Percentiles rank a stretch among this genome's conserved stretches.
These are phyloP conservation scores for Helobdella robusta DNA, from an alignment of 2,888 invertebrate species.

Conservation along the genomic window DNA sequence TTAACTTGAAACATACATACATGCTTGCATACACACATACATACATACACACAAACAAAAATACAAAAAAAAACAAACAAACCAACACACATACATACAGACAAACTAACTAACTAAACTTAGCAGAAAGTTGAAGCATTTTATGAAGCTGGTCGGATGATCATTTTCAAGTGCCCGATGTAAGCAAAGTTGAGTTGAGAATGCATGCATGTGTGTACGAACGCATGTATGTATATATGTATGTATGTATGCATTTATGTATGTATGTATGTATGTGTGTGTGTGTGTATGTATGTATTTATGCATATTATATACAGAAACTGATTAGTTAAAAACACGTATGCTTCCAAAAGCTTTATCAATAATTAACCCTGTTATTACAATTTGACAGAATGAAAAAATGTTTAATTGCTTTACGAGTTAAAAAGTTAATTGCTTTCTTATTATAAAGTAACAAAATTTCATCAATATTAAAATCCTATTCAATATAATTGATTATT, in stretches of 20 bases:
- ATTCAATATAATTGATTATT: too few species aligned
- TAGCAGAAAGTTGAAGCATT: neutral
- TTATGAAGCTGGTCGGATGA: neutral
- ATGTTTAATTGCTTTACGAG: too few species aligned
- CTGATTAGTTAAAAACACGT: too few species aligned
- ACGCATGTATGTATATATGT: constrained; percentile 2
- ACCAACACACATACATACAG: neutral
- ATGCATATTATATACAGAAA: too few species aligned
- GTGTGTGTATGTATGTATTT: neutral
- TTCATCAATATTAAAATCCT: too few species aligned
- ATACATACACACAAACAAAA: neutral
- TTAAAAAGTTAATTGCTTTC: too few species aligned
- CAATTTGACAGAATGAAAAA: too few species aligned
- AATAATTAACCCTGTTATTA: too few species aligned
- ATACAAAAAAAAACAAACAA: neutral
- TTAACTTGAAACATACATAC: too few species aligned
- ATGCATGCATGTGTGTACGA: neutral
- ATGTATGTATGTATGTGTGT: constrained; percentile 2
- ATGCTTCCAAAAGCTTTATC: too few species aligned
- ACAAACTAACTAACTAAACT: neutral
- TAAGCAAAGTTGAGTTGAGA: neutral
- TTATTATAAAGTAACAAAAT: too few species aligned
- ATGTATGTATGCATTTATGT: neutral
- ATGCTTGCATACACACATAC: neutral
- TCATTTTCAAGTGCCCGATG: too few species aligned